Conservation (phyloP, 1,140 invertebrate genomes). For the Hylaeus volcanicus region DNA sequence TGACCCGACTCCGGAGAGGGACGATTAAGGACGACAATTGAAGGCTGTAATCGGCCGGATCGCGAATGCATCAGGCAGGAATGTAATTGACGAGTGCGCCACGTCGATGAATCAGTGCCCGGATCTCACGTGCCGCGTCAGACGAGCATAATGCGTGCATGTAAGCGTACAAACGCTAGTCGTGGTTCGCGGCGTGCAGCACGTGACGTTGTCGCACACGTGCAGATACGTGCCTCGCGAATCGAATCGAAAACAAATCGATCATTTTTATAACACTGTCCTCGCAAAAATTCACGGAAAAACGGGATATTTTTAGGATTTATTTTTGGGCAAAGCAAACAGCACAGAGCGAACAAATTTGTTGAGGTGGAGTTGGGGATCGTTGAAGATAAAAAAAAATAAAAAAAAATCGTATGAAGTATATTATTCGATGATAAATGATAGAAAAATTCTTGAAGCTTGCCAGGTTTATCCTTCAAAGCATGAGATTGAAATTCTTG, state of each 20-base stretch:
- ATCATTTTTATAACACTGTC: not conserved
- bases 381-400: no score
- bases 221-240: not conserved
- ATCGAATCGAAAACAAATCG: not conserved
- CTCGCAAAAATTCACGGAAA: no score
- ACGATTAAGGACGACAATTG: conserved; percentile 18
- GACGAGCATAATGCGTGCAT: conserved; percentile 21
- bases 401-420: no score
- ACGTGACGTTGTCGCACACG: not conserved
- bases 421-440: no score
- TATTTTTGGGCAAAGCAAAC: no score
- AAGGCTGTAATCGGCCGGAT: conserved; percentile 10
- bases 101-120: conserved; percentile 32
- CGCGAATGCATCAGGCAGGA: conserved; percentile 38
- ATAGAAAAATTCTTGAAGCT: no score
- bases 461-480: no score
- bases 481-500: no score
- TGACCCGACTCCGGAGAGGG: not conserved
- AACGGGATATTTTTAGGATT: no score
- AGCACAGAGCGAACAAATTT: no score
- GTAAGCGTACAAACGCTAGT: not conserved
- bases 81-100: conserved; percentile 14
- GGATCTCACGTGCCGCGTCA: conserved; percentile 33
- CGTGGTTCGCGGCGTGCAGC: not conserved
- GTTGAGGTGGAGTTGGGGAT: no score